Conservation (phyloP, 2,888 invertebrate species). For the Caenorhabditis sp. region DNA sequence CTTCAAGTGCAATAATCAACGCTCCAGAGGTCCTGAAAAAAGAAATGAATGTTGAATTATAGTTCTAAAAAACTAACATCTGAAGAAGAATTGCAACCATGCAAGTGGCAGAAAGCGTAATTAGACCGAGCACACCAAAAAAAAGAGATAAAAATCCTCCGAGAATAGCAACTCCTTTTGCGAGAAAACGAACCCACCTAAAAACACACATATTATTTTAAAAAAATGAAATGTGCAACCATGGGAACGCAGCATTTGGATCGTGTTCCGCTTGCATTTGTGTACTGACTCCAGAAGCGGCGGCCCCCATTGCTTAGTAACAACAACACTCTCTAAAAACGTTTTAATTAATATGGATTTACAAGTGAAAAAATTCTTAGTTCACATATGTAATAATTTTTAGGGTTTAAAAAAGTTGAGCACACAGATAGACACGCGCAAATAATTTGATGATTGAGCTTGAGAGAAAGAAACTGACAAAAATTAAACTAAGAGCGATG, state of each 20-base stretch:
- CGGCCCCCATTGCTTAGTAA: conserved; percentile 72
- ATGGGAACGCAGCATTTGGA: conserved; percentile 79
- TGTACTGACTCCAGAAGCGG: conserved; percentile 76
- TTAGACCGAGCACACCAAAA: conserved; percentile 79
- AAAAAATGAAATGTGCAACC: conserved; percentile 40
- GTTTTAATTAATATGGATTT: too few relatives aligned
- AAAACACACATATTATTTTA: neutral
- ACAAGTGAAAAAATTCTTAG: too few relatives aligned
- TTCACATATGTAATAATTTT: too few relatives aligned
- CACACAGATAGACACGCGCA: too few relatives aligned
- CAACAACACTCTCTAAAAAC: conserved; percentile 23
- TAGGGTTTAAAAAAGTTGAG: too few relatives aligned
- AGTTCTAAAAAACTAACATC: conserved; percentile 70
- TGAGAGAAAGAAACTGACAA: neutral
- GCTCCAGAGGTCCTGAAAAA: conserved; percentile 89
- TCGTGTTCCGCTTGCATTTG: conserved; percentile 82
- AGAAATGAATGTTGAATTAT: conserved; percentile 1
- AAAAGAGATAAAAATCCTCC: conserved; percentile 82
- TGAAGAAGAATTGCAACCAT: conserved; percentile 81
- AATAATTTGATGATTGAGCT: too few relatives aligned
- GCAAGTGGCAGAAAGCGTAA: conserved; percentile 78
- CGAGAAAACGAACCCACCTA: conserved; percentile 81
- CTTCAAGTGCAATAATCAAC: conserved; percentile 92
- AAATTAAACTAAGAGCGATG: conserved; percentile 38
- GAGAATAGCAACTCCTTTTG: conserved; percentile 81